Percentiles rank a stretch among this genome's conserved stretches.
phyloP scores from a whole-genome alignment of 1,140 invertebrate genomes.

The Euborellia annulipes region DNA sequence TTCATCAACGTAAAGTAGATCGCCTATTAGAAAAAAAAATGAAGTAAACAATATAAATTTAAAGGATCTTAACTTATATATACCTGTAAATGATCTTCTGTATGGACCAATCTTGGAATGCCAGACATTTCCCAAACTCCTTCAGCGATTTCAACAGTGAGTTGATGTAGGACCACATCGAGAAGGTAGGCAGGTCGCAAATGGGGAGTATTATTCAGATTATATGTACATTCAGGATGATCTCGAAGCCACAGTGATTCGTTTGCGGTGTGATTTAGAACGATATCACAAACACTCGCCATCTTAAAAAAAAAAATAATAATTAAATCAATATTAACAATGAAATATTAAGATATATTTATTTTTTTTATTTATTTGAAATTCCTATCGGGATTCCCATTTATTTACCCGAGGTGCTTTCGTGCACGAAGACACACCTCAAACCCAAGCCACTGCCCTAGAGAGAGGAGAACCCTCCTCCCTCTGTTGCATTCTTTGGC shows the following conservation, averaged over 20 bases:
- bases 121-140: slow-evolving; percentile 61
- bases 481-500: too few species aligned
- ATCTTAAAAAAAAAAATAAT: slow-evolving; percentile 37
- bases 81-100: slow-evolving; percentile 62
- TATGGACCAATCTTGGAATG: slow-evolving; percentile 47
- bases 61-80: slow-evolving; percentile 10
- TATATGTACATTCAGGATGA: slow-evolving; percentile 89
- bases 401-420: too few species aligned
- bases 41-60: slow-evolving; percentile 1
- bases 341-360: slow-evolving; percentile 21
- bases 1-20: slow-evolving; percentile 51
- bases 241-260: slow-evolving; percentile 75
- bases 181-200: slow-evolving; percentile 84
- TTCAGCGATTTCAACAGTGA: slow-evolving; percentile 58
- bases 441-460: too few species aligned
- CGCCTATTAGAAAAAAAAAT: slow-evolving; percentile 31
- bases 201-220: slow-evolving; percentile 79
- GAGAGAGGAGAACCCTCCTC: too few species aligned
- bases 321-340: too few species aligned
- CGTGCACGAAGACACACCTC: too few species aligned
- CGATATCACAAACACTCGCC: slow-evolving; percentile 87
- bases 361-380: too few species aligned
- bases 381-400: too few species aligned
- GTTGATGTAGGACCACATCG: slow-evolving; percentile 63
- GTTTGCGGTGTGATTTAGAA: slow-evolving; percentile 95